phyloP scores from a whole-genome alignment of 1,140 invertebrate genomes.

The Branchinecta lindahli region DNA sequence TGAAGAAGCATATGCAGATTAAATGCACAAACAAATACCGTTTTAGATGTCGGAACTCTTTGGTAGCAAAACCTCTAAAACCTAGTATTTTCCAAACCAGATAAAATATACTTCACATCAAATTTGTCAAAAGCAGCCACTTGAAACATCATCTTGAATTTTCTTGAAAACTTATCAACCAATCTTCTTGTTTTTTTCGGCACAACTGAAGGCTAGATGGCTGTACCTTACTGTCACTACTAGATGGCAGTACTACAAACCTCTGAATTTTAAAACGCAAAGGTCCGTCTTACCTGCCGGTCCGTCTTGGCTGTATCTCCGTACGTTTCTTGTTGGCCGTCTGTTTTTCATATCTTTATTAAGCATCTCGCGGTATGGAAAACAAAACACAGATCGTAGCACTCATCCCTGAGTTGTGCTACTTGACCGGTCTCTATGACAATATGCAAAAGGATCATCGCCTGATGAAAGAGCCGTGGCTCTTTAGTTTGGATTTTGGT shows the following conservation, averaged over 20 bases:
- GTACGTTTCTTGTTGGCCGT: no score
- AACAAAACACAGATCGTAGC: slow-evolving; percentile 42
- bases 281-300: slow-evolving; percentile 3
- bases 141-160: slow-evolving; percentile 6
- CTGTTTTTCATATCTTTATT: no score
- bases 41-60: no score
- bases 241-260: slow-evolving; percentile 8
- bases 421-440: slow-evolving; percentile 53
- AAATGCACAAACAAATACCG: no score
- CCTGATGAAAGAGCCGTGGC: slow-evolving; percentile 72
- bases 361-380: slow-evolving; percentile 25
- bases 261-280: slow-evolving; percentile 9
- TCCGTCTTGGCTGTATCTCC: slow-evolving; percentile 7
- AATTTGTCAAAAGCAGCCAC: neutral
- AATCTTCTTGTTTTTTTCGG: slow-evolving; percentile 8
- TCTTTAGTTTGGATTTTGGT: no score
- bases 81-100: slow-evolving; percentile 2
- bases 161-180: slow-evolving; percentile 8
- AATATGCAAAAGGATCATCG: slow-evolving; percentile 38
- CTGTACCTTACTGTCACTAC: slow-evolving; percentile 8
- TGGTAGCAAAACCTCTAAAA: slow-evolving; percentile 4
- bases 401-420: slow-evolving; percentile 66
- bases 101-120: slow-evolving; percentile 6
- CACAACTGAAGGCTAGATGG: slow-evolving; percentile 8
- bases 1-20: no score